phyloP scores from a whole-genome alignment of 2,113 vertebrate genomes.

The Ibidorhyncha struthersii region DNA sequence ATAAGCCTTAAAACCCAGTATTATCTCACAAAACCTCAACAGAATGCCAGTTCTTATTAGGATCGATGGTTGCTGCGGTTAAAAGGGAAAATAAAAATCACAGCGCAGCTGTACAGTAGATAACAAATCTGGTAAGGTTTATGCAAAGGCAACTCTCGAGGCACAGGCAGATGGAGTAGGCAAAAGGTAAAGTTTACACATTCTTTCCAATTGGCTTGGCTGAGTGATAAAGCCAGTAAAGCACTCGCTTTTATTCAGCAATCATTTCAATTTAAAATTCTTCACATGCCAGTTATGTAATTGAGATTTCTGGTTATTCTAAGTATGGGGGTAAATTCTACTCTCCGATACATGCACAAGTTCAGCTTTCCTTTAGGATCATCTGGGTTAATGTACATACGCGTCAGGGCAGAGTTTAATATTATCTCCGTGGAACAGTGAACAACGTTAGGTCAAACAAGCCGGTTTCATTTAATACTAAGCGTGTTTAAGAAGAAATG shows the following conservation, averaged over 20 bases:
- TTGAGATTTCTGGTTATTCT: not conserved
- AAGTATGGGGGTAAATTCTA: not conserved
- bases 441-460: not conserved
- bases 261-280: not conserved
- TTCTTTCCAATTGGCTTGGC: conserved; percentile 32
- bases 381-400: conserved; percentile 4
- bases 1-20: not conserved
- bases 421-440: not conserved
- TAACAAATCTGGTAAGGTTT: conserved; percentile 7
- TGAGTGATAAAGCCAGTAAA: conserved; percentile 13
- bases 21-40: conserved; percentile 22
- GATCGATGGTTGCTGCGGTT: not conserved
- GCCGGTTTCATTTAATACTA: not conserved
- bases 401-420: conserved; percentile 12
- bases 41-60: not conserved
- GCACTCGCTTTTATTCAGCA: not conserved
- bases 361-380: not conserved
- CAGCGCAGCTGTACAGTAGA: not conserved
- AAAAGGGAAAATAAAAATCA: conserved; percentile 28
- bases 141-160: not conserved
- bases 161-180: conserved; percentile 1
- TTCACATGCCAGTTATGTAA: not conserved
- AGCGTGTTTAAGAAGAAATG: conserved; percentile 20
- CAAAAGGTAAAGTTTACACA: conserved; percentile 51
- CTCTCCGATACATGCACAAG: not conserved